Percentiles rank a stretch among this genome's conserved stretches.
Evolutionary conservation across 2,888 invertebrate species (phyloP).

Genomic region (Leptinotarsa rubiginosa): DNA sequence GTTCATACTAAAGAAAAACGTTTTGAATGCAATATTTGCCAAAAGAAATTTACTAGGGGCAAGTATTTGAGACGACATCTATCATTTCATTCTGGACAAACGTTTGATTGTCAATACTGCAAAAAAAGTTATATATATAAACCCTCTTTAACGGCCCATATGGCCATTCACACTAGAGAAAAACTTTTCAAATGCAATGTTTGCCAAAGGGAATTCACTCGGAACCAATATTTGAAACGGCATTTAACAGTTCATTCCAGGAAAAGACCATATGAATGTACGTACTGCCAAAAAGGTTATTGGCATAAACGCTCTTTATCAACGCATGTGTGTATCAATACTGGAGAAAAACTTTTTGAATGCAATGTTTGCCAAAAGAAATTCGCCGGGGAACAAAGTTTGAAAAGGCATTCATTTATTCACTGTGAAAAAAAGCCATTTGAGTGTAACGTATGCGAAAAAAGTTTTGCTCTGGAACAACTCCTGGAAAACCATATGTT

Average conservation of each 20-base stretch:
- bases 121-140: not conserved
- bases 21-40: not conserved
- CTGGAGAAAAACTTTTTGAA: not conserved
- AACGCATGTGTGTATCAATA: not conserved
- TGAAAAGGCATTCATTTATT: not conserved
- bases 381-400: not conserved
- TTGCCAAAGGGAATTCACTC: not conserved
- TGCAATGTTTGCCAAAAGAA: not conserved
- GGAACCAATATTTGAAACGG: not conserved
- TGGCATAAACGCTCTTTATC: not conserved
- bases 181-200: not conserved
- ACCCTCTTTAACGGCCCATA: not conserved
- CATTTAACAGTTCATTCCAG: not conserved
- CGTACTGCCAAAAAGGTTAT: not conserved
- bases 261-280: not conserved
- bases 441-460: not conserved
- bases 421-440: not conserved
- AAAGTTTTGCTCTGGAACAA: not conserved
- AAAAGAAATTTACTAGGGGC: not conserved
- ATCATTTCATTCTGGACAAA: not conserved
- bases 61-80: not conserved
- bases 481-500: not conserved
- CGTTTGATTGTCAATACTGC: not conserved
- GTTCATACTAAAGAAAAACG: not conserved
- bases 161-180: not conserved